Percentiles rank a stretch among this genome's conserved stretches.
phyloP scores from a whole-genome alignment of 2,888 invertebrate species.

The Aphodius sticticus region DNA sequence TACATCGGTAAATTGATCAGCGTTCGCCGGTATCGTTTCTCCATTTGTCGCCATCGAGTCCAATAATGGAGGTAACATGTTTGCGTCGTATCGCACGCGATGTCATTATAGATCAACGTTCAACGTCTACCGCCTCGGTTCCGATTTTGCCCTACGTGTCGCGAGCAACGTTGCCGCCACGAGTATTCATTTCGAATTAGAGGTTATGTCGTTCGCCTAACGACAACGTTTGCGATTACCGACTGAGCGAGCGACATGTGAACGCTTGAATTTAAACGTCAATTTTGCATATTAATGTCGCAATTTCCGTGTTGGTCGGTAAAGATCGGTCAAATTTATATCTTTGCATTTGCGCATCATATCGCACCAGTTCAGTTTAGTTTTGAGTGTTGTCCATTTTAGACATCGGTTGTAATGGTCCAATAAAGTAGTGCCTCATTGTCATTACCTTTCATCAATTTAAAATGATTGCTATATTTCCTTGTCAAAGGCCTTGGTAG shows the following conservation, averaged over 20 bases:
- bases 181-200: not conserved
- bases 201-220: not conserved
- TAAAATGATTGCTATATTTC: no score
- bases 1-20: not conserved
- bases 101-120: not conserved
- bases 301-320: not conserved
- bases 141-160: not conserved
- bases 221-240: not conserved
- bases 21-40: not conserved
- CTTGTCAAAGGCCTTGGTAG: no score
- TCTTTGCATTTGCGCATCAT: no score
- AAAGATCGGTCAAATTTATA: not conserved
- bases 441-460: no score
- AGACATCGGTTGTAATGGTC: no score
- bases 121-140: not conserved
- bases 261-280: not conserved
- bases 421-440: no score
- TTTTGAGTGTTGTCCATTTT: no score
- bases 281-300: not conserved
- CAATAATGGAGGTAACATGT: not conserved
- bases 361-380: no score
- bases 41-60: constrained; percentile 4
- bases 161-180: not conserved
- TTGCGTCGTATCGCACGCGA: constrained; percentile 4
- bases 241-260: not conserved